Base-by-base conservation (phyloP, 2,113 vertebrate species). In the Zapus hudsonius region DNA sequence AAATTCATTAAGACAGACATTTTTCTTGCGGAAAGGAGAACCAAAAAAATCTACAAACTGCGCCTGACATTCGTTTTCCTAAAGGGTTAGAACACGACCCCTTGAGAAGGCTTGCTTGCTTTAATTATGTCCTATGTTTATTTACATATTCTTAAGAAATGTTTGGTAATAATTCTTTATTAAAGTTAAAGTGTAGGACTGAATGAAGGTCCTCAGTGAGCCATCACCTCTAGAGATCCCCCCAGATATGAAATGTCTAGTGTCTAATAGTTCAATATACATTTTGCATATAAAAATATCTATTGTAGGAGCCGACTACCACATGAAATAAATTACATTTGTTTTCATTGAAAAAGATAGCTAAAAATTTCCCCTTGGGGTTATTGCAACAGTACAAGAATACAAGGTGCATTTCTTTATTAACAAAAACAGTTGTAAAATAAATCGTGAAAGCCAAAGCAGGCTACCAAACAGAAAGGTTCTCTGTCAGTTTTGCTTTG, bases 271-370 rank as follows among this genome's bases (percentile, higher is more conserved):
- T 81, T 94, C 82, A 72, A 42, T 96, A 84, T 97, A 96, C 80
- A 91, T 94, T 97, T 97, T 97, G 97, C 96, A 97, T 98, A 98
- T 97, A 98, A 98, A 98, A 98, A 97, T 98, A 98, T 95, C 97
- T 96, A 97, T 96, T 88, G 87, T 90, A 96, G 94, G 97, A 97
- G 96, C 98, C 92, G 97, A 95, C 93, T 96, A 96, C 95, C 83
- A 96, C 97, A 97, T 96, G 97, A 96, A 97, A 97, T 95, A 97
- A 97, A 97, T 96, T 96, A 95, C 96, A 96, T 98, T 97, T 97
- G 81, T 97, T 97, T 97, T 97, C 97, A 96, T 97, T 97, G 97
- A 97, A 97, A 98, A 98, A 98, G 97, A 97, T 96, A 97, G 97
- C 98, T 98, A 98, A 97, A 98, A 98, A 98, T 91, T 96, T 95